These are phyloP conservation scores for Calosoma granatense DNA, from an alignment of 1,140 invertebrate genomes.

Conservation along the genomic window DNA sequence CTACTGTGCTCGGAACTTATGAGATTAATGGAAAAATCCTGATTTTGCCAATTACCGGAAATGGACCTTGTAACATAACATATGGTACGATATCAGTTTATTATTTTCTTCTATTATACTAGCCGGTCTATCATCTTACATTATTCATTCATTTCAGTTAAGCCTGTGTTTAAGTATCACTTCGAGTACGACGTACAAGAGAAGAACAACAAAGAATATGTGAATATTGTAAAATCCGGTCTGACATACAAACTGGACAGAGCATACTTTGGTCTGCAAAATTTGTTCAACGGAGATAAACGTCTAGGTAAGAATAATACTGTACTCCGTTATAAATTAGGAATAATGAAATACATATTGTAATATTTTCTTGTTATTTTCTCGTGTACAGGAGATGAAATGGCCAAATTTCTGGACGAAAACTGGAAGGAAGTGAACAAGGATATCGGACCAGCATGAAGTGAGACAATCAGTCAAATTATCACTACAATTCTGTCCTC, in stretches of 20 bases:
- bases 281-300: conserved; percentile 46
- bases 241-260: conserved; percentile 43
- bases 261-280: conserved; percentile 38
- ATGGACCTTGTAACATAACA: conserved; percentile 55
- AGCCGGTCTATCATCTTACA: conserved; percentile 7
- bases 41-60: conserved; percentile 56
- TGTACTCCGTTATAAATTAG: conserved; percentile 10
- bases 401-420: too few species aligned
- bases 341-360: conserved; percentile 2
- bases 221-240: conserved; percentile 46
- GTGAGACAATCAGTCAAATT: not conserved
- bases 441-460: too few species aligned
- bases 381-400: too few species aligned
- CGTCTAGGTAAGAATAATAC: conserved; percentile 33
- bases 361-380: too few species aligned
- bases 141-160: conserved; percentile 44
- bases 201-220: conserved; percentile 46
- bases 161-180: conserved; percentile 45
- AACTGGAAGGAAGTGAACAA: too few species aligned
- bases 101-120: not conserved
- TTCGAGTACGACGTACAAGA: conserved; percentile 44
- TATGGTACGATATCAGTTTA: conserved; percentile 45
- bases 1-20: too few species aligned
- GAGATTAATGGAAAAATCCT: conserved; percentile 56
- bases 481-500: not conserved